phyloP scores from a whole-genome alignment of 2,888 invertebrate species.

The Cynaeus angustus region DNA sequence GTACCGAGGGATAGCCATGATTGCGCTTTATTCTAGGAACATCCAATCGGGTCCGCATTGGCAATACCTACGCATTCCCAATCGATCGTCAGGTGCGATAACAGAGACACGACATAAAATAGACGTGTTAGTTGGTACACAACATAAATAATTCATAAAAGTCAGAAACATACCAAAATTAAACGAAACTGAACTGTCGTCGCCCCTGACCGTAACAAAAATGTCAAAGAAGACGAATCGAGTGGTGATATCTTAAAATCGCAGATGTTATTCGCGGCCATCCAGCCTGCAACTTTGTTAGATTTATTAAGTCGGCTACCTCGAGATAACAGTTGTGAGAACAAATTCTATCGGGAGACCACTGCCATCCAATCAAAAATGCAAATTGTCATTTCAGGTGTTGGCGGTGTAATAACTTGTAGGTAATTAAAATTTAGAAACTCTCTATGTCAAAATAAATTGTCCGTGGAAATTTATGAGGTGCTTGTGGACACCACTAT shows the following conservation, averaged over 20 bases:
- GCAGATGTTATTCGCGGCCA: constrained; percentile 59
- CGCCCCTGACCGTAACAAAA: constrained; percentile 54
- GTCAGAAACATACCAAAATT: constrained; percentile 50
- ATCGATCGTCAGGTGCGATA: constrained; percentile 50
- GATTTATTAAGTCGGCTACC: constrained; percentile 48
- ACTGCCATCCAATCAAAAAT: constrained; percentile 39
- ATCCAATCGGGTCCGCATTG: constrained; percentile 38
- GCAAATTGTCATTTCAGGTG: constrained; percentile 44
- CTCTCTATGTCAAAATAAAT: constrained; percentile 15
- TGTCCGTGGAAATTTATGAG: constrained; percentile 35
- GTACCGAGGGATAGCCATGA: constrained; percentile 28
- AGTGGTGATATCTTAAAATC: constrained; percentile 59
- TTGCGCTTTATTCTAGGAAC: constrained; percentile 45
- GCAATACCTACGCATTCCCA: constrained; percentile 50
- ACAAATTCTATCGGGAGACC: constrained; percentile 38
- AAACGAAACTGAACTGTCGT: constrained; percentile 50
- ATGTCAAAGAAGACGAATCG: constrained; percentile 64
- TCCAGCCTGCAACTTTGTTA: constrained; percentile 40
- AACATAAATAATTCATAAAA: constrained; percentile 53
- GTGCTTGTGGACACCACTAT: constrained; percentile 16
- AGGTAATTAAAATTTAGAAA: constrained; percentile 38
- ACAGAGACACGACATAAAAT: constrained; percentile 49
- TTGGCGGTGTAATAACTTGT: constrained; percentile 20
- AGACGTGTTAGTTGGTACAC: constrained; percentile 50
- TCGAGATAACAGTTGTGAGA: constrained; percentile 41